Conservation (phyloP, 1,140 invertebrate genomes). For the Pseudomyrmex pallidus region DNA sequence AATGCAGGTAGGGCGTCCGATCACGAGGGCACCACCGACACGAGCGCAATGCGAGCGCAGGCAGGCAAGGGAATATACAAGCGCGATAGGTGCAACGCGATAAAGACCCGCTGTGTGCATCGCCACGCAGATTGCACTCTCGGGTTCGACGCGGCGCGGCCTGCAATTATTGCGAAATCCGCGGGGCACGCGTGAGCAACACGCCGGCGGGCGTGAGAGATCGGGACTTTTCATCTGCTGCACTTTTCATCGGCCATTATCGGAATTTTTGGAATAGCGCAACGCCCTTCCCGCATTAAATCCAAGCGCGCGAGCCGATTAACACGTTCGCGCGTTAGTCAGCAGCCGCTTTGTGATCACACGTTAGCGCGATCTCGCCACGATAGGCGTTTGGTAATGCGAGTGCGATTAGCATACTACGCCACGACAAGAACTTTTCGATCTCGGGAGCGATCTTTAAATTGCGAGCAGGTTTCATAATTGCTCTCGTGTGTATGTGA, state of each 20-base stretch:
- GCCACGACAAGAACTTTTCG: not conserved
- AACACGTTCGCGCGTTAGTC: conserved; percentile 46
- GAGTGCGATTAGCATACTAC: conserved; percentile 9
- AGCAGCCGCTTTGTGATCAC: not conserved
- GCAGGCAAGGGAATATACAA: not conserved
- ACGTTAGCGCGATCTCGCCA: not conserved
- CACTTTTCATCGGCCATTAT: conserved; percentile 20
- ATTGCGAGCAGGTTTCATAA: conserved; percentile 11
- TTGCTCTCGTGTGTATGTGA: conserved; percentile 10
- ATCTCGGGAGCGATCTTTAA: conserved; percentile 1
- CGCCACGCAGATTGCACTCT: conserved; percentile 67
- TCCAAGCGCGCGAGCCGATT: conserved; percentile 37
- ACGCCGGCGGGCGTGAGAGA: conserved; percentile 61
- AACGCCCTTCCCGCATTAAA: not conserved
- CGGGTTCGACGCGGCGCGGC: not conserved
- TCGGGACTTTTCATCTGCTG: conserved; percentile 61
- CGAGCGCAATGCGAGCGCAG: conserved; percentile 59
- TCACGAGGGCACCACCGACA: conserved; percentile 49
- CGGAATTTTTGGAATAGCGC: conserved; percentile 26
- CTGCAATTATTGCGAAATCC: conserved; percentile 69
- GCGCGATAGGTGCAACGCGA: conserved; percentile 65
- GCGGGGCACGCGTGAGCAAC: conserved; percentile 45
- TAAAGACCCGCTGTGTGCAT: conserved; percentile 66
- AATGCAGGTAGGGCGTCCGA: conserved; percentile 62
- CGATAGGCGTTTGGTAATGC: conserved; percentile 22